phyloP scores from a whole-genome alignment of 2,113 vertebrate species.

The Rhinoptilus africanus region DNA sequence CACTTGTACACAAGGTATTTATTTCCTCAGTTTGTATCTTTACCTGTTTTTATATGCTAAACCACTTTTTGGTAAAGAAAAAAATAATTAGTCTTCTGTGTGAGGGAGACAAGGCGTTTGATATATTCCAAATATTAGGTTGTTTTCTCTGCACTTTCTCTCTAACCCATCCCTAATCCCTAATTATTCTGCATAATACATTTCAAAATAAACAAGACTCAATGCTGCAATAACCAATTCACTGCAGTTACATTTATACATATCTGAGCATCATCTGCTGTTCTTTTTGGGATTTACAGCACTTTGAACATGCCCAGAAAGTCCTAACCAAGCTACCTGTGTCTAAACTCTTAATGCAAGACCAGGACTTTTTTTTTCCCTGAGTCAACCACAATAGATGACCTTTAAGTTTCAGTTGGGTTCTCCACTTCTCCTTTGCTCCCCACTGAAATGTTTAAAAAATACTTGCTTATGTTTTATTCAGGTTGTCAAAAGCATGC shows the following conservation, averaged over 20 bases:
- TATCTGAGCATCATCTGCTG: neutral
- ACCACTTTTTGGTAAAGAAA: neutral
- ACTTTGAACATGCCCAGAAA: neutral
- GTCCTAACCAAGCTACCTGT: neutral
- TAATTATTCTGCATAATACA: neutral
- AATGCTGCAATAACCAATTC: neutral
- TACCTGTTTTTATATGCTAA: neutral
- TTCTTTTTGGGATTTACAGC: neutral
- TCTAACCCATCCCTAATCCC: neutral
- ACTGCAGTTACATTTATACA: neutral
- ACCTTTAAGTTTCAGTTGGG: neutral
- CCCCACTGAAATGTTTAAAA: neutral
- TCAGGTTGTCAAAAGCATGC: neutral
- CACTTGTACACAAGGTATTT: neutral
- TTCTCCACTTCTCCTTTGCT: neutral
- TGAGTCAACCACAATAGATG: neutral
- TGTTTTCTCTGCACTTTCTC: neutral
- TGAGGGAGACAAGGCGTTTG: neutral
- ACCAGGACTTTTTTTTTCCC: neutral
- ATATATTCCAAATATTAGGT: neutral
- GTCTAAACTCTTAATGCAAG: neutral
- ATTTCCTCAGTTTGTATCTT: neutral
- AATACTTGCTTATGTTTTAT: neutral
- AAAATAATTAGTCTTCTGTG: neutral
- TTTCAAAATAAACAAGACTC: neutral